phyloP scores from a whole-genome alignment of 2,797 vertebrate genomes.

The Schizopygopsis pylzovi region DNA sequence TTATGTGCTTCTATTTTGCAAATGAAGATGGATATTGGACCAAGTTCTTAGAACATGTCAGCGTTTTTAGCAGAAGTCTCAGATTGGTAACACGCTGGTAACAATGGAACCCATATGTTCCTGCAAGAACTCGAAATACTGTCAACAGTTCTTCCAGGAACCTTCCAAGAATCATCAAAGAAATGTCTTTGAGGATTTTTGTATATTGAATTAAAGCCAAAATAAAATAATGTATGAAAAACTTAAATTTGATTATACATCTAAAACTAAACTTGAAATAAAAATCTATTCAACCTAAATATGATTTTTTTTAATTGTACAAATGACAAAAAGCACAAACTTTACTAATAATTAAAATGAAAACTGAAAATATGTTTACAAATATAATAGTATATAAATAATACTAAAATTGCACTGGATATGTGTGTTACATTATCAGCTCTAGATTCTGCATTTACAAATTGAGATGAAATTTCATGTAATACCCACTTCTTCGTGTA shows the following conservation, averaged over 20 bases:
- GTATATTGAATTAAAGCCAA: background rate
- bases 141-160: background rate
- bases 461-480: background rate
- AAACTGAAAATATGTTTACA: background rate
- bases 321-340: background rate
- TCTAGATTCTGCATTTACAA: constrained; percentile 11
- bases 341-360: background rate
- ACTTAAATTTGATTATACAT: too few species aligned
- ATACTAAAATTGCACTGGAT: background rate
- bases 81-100: background rate
- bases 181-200: background rate
- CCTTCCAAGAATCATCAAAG: background rate
- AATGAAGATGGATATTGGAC: background rate
- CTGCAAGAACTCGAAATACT: background rate
- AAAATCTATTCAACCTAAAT: background rate
- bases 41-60: constrained; percentile 3
- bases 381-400: background rate
- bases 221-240: background rate
- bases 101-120: background rate
- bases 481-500: background rate
- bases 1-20: background rate
- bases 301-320: background rate
- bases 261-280: background rate
- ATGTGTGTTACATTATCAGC: background rate
- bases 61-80: background rate